These are phyloP conservation scores for Drosophila paranaensis DNA, from an alignment of 2,888 invertebrate species.

Conservation along the genomic window DNA sequence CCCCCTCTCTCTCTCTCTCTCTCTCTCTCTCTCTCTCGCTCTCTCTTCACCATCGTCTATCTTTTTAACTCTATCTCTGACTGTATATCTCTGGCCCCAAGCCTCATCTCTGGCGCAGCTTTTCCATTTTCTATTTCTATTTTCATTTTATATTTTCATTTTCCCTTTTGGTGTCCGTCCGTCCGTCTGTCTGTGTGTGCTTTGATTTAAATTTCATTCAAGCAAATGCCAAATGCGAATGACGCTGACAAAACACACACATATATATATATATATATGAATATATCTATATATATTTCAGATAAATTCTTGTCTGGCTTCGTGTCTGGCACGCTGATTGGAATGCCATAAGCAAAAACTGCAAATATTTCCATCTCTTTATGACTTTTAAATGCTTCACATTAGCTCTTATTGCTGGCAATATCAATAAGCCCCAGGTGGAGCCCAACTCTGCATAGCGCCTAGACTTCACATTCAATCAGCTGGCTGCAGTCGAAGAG, in stretches of 20 bases:
- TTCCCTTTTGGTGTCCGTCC: conserved; percentile 6
- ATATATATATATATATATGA: neutral
- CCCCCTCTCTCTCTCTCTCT: neutral
- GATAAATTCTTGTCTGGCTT: conserved; percentile 9
- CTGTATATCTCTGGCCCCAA: conserved; percentile 2
- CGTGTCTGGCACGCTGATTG: conserved; percentile 13
- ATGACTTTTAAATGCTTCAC: neutral
- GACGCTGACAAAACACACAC: conserved; percentile 32
- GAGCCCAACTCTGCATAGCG: neutral
- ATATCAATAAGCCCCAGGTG: neutral
- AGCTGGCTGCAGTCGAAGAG: neutral
- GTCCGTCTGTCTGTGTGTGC: conserved; percentile 11
- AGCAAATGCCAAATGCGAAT: conserved; percentile 44
- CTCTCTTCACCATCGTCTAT: neutral
- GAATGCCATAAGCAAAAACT: neutral
- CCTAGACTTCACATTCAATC: neutral
- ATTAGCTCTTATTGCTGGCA: neutral
- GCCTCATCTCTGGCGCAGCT: conserved; percentile 14
- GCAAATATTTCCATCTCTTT: neutral
- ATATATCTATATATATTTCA: neutral
- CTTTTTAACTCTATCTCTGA: neutral
- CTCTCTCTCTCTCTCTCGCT: neutral
- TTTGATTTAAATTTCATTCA: conserved; percentile 54
- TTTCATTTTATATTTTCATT: conserved; percentile 35
- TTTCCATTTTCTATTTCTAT: conserved; percentile 40